phyloP scores from a whole-genome alignment of 2,113 vertebrate genomes.

The Felis chaus region DNA sequence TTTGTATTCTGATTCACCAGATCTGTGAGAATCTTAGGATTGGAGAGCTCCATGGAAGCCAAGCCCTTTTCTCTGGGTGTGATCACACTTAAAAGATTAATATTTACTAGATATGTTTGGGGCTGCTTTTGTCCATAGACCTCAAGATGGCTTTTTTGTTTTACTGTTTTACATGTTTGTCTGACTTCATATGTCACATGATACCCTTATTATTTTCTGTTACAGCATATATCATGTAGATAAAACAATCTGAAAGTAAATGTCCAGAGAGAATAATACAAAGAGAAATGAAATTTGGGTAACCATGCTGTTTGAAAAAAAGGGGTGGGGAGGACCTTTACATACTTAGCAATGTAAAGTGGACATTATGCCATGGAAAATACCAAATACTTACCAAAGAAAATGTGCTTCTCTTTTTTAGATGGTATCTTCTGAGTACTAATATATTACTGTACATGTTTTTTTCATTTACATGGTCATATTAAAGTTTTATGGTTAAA shows the following conservation, averaged over 20 bases:
- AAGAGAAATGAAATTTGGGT: background rate
- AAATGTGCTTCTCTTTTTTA: background rate
- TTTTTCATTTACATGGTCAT: background rate
- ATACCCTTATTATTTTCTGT: background rate
- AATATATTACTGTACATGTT: background rate
- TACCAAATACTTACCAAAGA: background rate
- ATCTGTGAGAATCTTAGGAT: background rate
- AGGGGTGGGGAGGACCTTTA: background rate
- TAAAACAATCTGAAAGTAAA: background rate
- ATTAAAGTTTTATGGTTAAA: background rate
- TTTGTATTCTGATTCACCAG: background rate
- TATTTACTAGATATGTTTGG: background rate
- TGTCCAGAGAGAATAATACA: background rate
- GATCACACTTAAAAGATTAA: background rate
- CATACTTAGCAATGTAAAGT: background rate
- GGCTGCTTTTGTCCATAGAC: background rate
- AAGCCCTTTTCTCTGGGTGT: background rate
- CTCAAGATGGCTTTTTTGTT: background rate
- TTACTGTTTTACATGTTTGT: background rate
- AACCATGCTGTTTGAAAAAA: background rate
- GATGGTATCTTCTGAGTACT: background rate
- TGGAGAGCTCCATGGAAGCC: background rate
- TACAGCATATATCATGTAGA: background rate
- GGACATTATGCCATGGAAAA: background rate
- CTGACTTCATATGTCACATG: background rate